Evolutionary conservation across 1,140 invertebrate genomes (phyloP).

Genomic region (Bilobella aurantiaca): DNA sequence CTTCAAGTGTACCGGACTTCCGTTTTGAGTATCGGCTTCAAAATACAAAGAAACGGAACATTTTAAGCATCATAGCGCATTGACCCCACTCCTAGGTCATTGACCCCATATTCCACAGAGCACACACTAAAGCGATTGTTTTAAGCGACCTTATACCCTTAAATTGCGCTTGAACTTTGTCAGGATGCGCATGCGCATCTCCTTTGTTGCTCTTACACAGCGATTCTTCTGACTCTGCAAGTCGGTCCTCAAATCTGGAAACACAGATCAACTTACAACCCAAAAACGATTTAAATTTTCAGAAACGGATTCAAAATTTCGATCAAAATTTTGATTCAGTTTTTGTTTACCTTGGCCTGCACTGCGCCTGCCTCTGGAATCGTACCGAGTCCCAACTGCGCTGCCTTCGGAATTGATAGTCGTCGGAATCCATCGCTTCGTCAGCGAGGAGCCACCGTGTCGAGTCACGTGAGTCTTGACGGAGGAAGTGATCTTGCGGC

Average conservation of each 20-base stretch:
- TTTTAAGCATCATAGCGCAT: too few species aligned
- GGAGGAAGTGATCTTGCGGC: slow-evolving; percentile 15
- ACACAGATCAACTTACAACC: too few species aligned
- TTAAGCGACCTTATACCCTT: too few species aligned
- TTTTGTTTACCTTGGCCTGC: slow-evolving; percentile 11
- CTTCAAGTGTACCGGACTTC: slow-evolving; percentile 15
- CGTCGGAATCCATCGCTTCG: slow-evolving; percentile 22
- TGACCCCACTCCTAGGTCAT: too few species aligned
- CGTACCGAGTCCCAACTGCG: slow-evolving; percentile 27
- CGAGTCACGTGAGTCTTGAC: slow-evolving; percentile 31
- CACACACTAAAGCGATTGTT: too few species aligned
- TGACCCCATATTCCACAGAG: too few species aligned
- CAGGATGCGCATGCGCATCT: not conserved
- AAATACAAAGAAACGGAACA: too few species aligned
- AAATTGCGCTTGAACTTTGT: too few species aligned
- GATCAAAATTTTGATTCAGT: too few species aligned
- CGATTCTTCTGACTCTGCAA: slow-evolving; percentile 29
- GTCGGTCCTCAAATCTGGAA: slow-evolving; percentile 14
- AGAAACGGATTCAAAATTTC: too few species aligned
- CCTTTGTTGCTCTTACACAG: not conserved
- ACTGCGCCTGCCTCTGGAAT: slow-evolving; percentile 18
- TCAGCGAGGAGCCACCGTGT: slow-evolving; percentile 24
- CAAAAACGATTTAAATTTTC: too few species aligned
- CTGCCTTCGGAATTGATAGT: slow-evolving; percentile 32
- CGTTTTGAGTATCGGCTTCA: not conserved